phyloP scores from a whole-genome alignment of 2,113 vertebrate species.

The Alethe diademata region DNA sequence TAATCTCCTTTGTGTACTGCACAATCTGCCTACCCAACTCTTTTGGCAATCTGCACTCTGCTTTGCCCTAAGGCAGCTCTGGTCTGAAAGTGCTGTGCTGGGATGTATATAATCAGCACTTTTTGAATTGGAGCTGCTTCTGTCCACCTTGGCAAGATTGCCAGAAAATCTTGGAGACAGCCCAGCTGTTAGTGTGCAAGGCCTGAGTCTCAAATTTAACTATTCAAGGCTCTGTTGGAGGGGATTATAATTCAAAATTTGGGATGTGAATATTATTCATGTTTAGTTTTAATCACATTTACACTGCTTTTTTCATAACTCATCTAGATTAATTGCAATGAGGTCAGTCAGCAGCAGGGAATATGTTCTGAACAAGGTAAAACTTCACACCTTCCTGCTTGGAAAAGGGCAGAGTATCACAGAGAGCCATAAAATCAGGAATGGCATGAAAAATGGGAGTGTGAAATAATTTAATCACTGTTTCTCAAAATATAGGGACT shows the following conservation, averaged over 20 bases:
- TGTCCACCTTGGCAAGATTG: not conserved
- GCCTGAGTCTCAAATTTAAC: not conserved
- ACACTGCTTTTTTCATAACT: not conserved
- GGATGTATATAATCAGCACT: not conserved
- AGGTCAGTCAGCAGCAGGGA: not conserved
- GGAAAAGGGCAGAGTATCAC: not conserved
- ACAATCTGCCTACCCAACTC: not conserved
- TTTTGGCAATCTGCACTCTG: not conserved
- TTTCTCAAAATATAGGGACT: not conserved
- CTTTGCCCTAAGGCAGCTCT: not conserved
- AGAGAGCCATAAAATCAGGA: not conserved
- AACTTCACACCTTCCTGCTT: not conserved
- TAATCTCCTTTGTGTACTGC: rapidly evolving
- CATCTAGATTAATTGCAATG: not conserved
- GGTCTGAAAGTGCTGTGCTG: not conserved
- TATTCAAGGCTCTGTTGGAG: not conserved
- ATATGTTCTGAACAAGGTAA: not conserved
- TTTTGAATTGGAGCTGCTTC: not conserved
- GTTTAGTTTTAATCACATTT: not conserved
- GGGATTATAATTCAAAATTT: not conserved
- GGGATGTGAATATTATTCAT: not conserved
- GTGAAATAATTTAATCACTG: constrained; percentile 4
- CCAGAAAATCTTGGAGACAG: not conserved
- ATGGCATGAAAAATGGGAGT: not conserved
- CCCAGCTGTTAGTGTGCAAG: not conserved